Evolutionary conservation across 2,888 invertebrate genomes (phyloP), one percentile per base, ranked within the genome.

Genomic region (Oligia latruncula): DNA sequence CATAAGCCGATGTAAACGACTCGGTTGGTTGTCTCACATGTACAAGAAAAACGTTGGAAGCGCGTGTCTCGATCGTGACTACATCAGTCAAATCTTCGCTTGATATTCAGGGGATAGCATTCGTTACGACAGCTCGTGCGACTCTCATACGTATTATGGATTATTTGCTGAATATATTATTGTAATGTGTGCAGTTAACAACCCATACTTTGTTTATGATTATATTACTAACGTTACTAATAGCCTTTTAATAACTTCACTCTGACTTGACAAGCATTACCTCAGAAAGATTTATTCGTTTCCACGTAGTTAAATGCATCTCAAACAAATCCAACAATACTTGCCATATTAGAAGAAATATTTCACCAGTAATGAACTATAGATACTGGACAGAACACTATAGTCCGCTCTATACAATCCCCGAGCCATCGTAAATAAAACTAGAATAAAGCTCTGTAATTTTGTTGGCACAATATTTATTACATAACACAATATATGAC

Each of bases 41-140:
- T 88, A 90, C 89, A 90, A 92, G 94, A 95, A 95, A 95, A 95
- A 95, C 94, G 92, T 92, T 92, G 88, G 91, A 92, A 93, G 94
- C 94, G 93, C 94, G 93, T 94, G 94, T 93, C 91, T 88, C 74
- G 90, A 89, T 95, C 94, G 95, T 95, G 95, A 95, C 95, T 93
- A 93, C 94, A 95, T 95, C 95, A 95, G 95, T 95, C 95, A 95
- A 95, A 95, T 95, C 94, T 94, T 90, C 93, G 91, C 92, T 95
- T 93, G 94, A 95, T 95, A 95, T 95, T 93, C 95, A 92, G 90
- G 85, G 91, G 92, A 93, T 94, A 93, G 91, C 92, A 92, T 94
- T 95, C 94, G 94, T 94, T 95, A 94, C 92, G 92, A 91, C 91
- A 89, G 87, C 92, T 90, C 90, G 90, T 91, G 90, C 90, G 86